Conservation (phyloP, 2,888 invertebrate species). For the Dioctria linearis region DNA sequence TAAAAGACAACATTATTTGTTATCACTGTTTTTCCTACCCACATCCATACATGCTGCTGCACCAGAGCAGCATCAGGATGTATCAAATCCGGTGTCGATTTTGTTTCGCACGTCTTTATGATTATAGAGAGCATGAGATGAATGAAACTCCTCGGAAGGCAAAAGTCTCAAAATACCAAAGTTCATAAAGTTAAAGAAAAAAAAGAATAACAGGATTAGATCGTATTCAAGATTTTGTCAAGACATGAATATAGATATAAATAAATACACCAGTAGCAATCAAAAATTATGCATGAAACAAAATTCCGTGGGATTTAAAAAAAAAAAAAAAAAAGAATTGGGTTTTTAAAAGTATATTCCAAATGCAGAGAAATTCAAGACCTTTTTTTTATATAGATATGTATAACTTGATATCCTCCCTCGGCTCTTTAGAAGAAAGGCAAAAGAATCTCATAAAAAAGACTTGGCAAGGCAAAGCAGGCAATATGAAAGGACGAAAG, state of each 20-base stretch:
- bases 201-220: not conserved
- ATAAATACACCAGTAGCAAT: too few species aligned
- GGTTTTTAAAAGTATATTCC: not conserved
- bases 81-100: not conserved
- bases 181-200: not conserved
- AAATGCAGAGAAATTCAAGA: not conserved
- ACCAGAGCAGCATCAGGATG: too few species aligned
- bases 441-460: too few species aligned
- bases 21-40: not conserved
- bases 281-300: not conserved
- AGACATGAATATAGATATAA: not conserved
- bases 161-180: not conserved
- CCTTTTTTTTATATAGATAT: not conserved
- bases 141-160: not conserved
- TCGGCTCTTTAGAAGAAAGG: not conserved
- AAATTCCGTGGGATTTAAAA: not conserved
- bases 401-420: not conserved
- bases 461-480: not conserved
- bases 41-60: not conserved
- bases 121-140: not conserved
- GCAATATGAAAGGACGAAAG: not conserved
- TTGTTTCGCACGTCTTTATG: not conserved
- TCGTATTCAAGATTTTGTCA: not conserved
- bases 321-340: not conserved
- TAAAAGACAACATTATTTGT: not conserved